Evolutionary conservation across 2,113 vertebrate genomes (phyloP).

Genomic region (Aphyosemion australe): DNA sequence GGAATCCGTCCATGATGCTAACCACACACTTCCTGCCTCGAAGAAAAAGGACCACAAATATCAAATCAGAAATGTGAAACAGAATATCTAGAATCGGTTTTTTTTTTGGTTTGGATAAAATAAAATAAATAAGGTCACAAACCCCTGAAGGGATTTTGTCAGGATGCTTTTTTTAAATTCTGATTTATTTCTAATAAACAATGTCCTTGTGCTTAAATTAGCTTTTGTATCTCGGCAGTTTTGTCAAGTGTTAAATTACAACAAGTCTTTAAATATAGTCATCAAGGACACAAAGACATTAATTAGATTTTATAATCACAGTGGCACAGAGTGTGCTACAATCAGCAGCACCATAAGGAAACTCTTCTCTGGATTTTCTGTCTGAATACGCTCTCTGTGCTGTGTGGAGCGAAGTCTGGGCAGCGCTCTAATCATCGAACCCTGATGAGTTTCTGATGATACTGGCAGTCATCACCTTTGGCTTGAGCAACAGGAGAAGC

Average conservation of each 20-base stretch:
- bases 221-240: background rate
- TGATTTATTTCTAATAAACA: background rate
- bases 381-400: conserved; percentile 31
- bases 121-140: background rate
- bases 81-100: background rate
- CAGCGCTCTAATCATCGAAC: conserved; percentile 40
- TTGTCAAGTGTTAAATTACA: conserved; percentile 4
- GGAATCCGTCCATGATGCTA: conserved; percentile 18
- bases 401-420: conserved; percentile 32
- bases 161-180: background rate
- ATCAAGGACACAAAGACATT: background rate
- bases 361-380: conserved; percentile 5
- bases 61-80: background rate
- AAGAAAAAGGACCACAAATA: background rate
- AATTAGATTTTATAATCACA: conserved; percentile 7
- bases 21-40: conserved; percentile 18
- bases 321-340: background rate
- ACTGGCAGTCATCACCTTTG: conserved; percentile 26
- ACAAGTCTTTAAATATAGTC: conserved; percentile 2
- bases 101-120: no score
- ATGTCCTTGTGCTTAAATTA: background rate
- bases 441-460: conserved; percentile 52
- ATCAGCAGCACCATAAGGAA: background rate
- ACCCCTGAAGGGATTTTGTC: background rate
- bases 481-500: conserved; percentile 40